Base-by-base conservation (phyloP, 1,140 invertebrate species). In the Physella acuta region DNA sequence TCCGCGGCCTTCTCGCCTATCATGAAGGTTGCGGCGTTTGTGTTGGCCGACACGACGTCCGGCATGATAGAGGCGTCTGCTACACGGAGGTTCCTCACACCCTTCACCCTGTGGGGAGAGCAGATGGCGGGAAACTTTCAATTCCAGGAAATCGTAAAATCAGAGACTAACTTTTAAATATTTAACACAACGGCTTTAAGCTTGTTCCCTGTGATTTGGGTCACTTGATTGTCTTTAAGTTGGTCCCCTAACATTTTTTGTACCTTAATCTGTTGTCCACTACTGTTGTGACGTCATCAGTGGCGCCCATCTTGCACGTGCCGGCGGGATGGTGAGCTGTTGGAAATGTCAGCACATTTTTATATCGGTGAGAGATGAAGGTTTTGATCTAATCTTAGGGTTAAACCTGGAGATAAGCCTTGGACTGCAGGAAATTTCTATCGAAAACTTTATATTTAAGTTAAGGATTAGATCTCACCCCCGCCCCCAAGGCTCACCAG, bases 291-390 rank as follows among this genome's bases (percentile, higher is more conserved):
- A 88, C 86, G 80, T 95, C 93, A 88, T 90, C 91, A 60, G 89
- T 89, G 0, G 92, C 91, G 0, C 94, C 94, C 95, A 97, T 97
- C 81, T 94, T 95, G 61, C 92, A 93, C 0, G 94, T 95, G 0
- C 94, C 93, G 0, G 93, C 90, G 0, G 93, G 93, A 87, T 96
- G 93, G 78, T 94, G 95, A 61, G 91, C 89, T 0, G 93, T 14
- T 8, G 24, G 8, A 8, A 8, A n/a, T 11, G 28, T n/a, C 11
- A 26, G 11, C 8, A 11, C 53, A 14, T 11, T 5, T 56, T n/a
- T 56, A 28, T 56, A 11, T 26, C 8, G 39, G 20, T 26, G 11
- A 14, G 26, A 14, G 24, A 17, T 28, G 11, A 56, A 28, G 28
- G 8, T 8, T 28, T 28, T 8, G 26, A 11, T 56, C 11, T 26